Conservation (phyloP, 2,888 invertebrate species). For the Lochmaea capreae region DNA sequence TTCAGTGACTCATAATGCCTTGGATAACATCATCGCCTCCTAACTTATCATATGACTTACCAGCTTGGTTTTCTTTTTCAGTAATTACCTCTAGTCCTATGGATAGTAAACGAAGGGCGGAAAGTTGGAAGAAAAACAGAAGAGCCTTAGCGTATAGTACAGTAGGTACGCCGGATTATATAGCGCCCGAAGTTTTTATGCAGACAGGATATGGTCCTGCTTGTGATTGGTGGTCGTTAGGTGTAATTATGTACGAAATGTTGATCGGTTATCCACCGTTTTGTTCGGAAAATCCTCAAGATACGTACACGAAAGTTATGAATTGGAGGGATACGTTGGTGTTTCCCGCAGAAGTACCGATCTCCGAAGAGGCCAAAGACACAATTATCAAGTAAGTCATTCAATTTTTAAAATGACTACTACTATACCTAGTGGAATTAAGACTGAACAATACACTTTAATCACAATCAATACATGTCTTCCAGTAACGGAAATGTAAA, state of each 20-base stretch:
- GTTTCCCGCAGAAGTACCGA: constrained; percentile 99
- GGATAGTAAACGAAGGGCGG: constrained; percentile 98
- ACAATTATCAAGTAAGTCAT: constrained; percentile 76
- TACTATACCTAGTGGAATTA: too few species aligned
- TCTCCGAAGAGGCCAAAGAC: constrained; percentile 96
- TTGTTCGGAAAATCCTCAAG: constrained; percentile 98
- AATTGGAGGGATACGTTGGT: constrained; percentile 98
- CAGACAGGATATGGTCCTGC: constrained; percentile 98
- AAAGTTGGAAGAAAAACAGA: constrained; percentile 99
- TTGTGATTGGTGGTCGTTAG: constrained; percentile 99
- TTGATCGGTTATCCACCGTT: constrained; percentile 99
- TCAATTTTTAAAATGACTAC: too few species aligned
- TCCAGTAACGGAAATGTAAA: too few species aligned
- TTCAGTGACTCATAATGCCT: too few species aligned
- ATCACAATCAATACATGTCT: too few species aligned
- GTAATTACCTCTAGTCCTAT: constrained; percentile 79
- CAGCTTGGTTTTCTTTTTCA: constrained; percentile 55
- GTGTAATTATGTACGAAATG: constrained; percentile 99
- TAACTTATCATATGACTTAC: background rate
- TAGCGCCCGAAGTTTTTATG: constrained; percentile 98
- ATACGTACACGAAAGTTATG: constrained; percentile 98
- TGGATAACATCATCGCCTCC: too few species aligned
- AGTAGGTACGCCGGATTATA: constrained; percentile 99
- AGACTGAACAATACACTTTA: too few species aligned
- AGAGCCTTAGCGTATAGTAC: constrained; percentile 94